Base-by-base conservation (phyloP, 2,797 vertebrate species). In the Peromyscus aztecus region DNA sequence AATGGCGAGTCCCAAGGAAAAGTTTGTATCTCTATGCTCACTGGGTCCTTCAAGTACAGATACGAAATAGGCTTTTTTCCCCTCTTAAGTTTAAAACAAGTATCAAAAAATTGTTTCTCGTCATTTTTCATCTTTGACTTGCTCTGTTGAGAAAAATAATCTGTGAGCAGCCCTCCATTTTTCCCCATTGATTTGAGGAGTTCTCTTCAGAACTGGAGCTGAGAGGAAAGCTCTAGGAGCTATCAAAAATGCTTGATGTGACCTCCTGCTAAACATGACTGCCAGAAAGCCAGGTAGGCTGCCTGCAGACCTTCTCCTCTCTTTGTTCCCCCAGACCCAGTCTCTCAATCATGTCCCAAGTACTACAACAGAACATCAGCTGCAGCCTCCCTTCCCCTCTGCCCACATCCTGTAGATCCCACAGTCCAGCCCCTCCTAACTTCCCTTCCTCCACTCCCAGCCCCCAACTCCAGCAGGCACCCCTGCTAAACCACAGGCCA, bases 31-130 rank as follows among this genome's bases (percentile, higher is more conserved):
- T 90, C 52, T 7, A 89, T 57, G 19, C 1, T 46, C 69, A 80
- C 29, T 91, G 55, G 43, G 43, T 71, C 65, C 90, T 89, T 67
- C 29, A 63, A 93, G 29, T 83, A 93, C 63, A 80, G 40, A 75
- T 78, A 95, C 82, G 34, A 93, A 95, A 81, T n/a, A 57, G 52
- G 40, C 37, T 11, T 27, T 27, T 73, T 75, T 27, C 9, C 29
- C 40, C 59, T 12, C 40, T 27, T 49, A 81, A 81, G 34, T 57
- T 57, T 23, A n/a, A 81, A 57, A 57, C 34, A 81, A 77, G 40
- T 43, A 29, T 23, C 24, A 76, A 76, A 40, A 46, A 76, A 76
- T 43, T 46, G 4, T 76, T 76, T 76, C 40, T 23, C 49, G 11
- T 9, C 17, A 57, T 80, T n/a, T 80, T 57, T 21, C 8, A 52